Base-by-base conservation (phyloP, 2,888 invertebrate species). In the Brachyptera risi region DNA sequence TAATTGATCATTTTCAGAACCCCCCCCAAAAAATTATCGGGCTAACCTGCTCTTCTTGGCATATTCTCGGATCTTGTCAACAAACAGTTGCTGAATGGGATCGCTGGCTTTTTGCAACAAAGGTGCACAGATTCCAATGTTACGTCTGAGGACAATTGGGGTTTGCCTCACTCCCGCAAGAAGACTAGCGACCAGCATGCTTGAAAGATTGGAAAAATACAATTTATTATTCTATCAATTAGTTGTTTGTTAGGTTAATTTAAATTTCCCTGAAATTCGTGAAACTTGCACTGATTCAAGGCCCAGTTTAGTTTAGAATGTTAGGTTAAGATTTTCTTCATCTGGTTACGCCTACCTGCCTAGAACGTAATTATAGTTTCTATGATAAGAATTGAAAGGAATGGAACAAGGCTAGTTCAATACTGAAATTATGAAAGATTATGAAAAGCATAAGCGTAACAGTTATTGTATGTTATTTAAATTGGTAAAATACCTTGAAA, bases 11-110 rank as follows among this genome's bases (percentile, higher is more conserved):
- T n/a, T 9, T 15, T 9, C 40, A 40, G 4, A 5, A 9, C 40
- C 4, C n/a, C n/a, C 17, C 7, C 15, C 4, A 40, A 7, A 9
- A 17, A 17, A 35, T 17, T 19, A 31, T 26, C 26, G 13, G 4
- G 15, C 87, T 80, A 83, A 94, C 94, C 82, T 76, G 81, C 90
- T 89, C 75, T 94, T 93, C 69, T 86, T 79, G 73, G 85, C 88
- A 79, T 94, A 97, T 78, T 96, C 95, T 65, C 86, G 82, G 68
- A 96, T 82, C 84, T 96, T 96, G 68, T 96, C 92, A 38, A 96
- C 74, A 75, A 97, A 97, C 56, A 96, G 78, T 75, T 96, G 89
- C 75, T 96, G 96, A 71, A 97, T 92, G 3, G 96, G 96, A 74
- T 97, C 96, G 1, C 81, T 76, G 1, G 85, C 87, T 73, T 88